Percentiles rank a stretch among this genome's conserved stretches.
Conservation (phyloP, 2,113 vertebrate species). For the Benitochromis conjunctus region DNA sequence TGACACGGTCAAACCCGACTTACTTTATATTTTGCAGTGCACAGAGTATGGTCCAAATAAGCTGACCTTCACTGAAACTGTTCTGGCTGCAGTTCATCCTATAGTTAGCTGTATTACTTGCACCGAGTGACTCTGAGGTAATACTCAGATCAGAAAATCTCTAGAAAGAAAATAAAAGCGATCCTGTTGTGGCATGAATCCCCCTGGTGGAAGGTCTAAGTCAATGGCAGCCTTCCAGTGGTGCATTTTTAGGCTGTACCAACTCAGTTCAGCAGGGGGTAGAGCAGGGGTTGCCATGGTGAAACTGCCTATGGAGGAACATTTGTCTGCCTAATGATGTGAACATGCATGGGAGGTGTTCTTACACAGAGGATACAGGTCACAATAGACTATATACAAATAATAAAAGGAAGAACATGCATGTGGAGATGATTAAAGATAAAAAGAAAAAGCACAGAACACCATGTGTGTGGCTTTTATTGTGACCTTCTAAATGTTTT, state of each 20-base stretch:
- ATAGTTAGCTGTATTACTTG: not conserved
- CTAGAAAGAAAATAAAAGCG: not conserved
- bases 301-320: not conserved
- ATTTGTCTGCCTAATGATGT: conserved; percentile 41
- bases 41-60: not conserved
- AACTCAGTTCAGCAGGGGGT: not conserved
- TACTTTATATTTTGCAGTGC: not conserved
- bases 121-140: not conserved
- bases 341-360: not conserved
- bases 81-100: not conserved
- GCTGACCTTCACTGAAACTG: not conserved
- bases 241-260: not conserved
- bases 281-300: conserved; percentile 1
- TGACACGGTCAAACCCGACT: conserved; percentile 28
- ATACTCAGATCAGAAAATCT: not conserved
- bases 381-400: not conserved
- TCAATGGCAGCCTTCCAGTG: not conserved
- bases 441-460: not conserved
- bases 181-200: not conserved
- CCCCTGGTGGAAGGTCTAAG: conserved; percentile 4
- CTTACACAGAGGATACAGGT: conserved; percentile 1
- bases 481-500: conserved; percentile 17
- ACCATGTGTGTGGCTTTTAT: not conserved
- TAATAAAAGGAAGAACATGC: not conserved
- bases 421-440: not conserved